Percentiles rank a stretch among this genome's conserved stretches.
These are phyloP conservation scores for Limnodromus scolopaceus DNA, from an alignment of 2,797 vertebrate species.

Conservation along the genomic window DNA sequence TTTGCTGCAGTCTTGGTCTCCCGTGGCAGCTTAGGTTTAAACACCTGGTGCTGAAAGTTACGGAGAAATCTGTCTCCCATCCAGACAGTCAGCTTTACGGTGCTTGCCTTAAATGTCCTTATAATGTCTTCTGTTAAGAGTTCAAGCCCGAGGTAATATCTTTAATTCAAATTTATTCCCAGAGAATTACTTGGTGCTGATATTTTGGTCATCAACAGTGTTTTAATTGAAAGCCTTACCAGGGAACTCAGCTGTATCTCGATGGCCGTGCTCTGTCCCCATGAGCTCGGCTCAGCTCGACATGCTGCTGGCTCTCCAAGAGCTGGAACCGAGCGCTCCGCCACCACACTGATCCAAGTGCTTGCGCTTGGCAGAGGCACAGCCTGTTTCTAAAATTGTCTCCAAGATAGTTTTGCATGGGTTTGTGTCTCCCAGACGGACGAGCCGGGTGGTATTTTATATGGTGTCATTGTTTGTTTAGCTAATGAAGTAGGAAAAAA, in stretches of 20 bases:
- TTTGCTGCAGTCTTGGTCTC: background rate
- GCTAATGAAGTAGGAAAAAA: slow-evolving; percentile 27
- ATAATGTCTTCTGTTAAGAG: background rate
- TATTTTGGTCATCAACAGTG: background rate
- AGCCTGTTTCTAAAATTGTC: slow-evolving; percentile 28
- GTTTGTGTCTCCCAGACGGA: background rate
- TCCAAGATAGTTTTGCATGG: background rate
- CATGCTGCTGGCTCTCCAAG: background rate
- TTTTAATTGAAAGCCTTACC: background rate
- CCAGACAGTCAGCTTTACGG: background rate
- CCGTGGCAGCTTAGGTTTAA: background rate
- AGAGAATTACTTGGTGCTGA: background rate
- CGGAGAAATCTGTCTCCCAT: background rate
- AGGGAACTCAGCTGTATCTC: background rate
- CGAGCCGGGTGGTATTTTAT: slow-evolving; percentile 4
- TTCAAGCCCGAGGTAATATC: background rate
- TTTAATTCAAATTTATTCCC: background rate
- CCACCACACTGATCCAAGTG: background rate
- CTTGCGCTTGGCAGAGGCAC: background rate
- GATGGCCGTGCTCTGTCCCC: background rate
- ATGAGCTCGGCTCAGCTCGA: background rate
- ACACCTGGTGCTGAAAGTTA: background rate
- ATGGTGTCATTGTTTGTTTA: slow-evolving; percentile 55
- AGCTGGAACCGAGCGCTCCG: background rate
- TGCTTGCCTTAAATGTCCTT: background rate